Evolutionary conservation across 2,113 vertebrate genomes (phyloP).

Genomic region (Anoplopoma fimbria): DNA sequence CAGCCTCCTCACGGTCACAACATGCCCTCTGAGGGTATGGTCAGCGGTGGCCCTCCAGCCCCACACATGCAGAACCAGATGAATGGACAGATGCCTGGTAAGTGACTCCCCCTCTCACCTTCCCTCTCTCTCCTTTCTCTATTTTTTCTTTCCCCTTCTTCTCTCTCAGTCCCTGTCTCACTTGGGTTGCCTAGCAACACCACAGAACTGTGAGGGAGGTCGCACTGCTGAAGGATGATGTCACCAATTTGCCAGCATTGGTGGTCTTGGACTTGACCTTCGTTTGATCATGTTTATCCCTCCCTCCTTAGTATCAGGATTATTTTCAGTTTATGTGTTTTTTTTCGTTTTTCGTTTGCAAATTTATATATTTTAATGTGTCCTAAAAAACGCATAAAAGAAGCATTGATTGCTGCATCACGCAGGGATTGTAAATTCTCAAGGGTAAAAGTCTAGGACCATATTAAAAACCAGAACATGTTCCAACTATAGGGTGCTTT

Average conservation of each 20-base stretch:
- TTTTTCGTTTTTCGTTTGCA: not conserved
- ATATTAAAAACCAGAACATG: not conserved
- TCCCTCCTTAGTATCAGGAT: not conserved
- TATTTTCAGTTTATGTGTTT: not conserved
- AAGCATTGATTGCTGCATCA: not conserved
- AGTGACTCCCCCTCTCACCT: constrained; percentile 83
- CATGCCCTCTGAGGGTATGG: constrained; percentile 96
- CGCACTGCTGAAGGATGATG: constrained; percentile 80
- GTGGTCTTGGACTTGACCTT: constrained; percentile 53
- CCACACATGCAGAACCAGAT: constrained; percentile 99
- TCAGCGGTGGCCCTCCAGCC: constrained; percentile 92
- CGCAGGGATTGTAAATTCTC: not conserved
- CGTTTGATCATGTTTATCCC: constrained; percentile 39
- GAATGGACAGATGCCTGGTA: constrained; percentile 99
- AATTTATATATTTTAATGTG: not conserved
- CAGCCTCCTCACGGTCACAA: constrained; percentile 95
- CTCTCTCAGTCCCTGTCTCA: constrained; percentile 62
- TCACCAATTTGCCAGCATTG: constrained; percentile 87
- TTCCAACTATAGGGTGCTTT: not conserved
- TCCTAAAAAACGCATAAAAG: not conserved
- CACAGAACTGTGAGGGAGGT: constrained; percentile 88
- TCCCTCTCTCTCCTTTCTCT: constrained; percentile 46
- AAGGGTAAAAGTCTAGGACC: not conserved
- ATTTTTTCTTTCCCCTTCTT: constrained; percentile 54
- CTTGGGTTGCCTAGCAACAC: constrained; percentile 92